A percentile compares a stretch with the other conserved stretches of the same genome.
phyloP scores from a whole-genome alignment of 1,140 invertebrate species.

The Dinothrombium tinctorium region DNA sequence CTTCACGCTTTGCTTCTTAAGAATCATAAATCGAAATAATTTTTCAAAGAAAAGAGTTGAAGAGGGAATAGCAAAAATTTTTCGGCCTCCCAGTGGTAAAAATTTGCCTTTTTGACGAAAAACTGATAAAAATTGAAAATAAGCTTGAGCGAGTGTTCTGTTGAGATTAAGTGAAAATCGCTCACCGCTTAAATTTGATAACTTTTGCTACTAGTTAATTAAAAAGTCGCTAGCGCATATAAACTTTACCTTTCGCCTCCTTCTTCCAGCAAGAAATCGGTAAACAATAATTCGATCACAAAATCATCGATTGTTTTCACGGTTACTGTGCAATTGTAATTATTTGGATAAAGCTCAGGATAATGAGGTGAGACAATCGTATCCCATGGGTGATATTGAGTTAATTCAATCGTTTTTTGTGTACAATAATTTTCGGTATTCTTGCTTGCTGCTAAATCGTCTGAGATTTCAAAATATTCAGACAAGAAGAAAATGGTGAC shows the following conservation, averaged over 20 bases:
- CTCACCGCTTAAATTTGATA: too few relatives aligned
- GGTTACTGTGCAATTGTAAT: slow-evolving; percentile 33
- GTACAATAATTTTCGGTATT: neutral
- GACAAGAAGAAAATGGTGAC: neutral
- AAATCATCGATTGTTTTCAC: slow-evolving; percentile 32
- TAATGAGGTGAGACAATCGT: slow-evolving; percentile 38
- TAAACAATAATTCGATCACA: slow-evolving; percentile 35
- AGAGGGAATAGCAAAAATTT: too few relatives aligned
- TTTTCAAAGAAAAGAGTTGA: too few relatives aligned
- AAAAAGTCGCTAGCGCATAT: too few relatives aligned
- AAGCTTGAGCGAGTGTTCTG: neutral
- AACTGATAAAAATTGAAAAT: slow-evolving; percentile 22
- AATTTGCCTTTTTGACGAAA: neutral
- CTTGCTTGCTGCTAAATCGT: too few relatives aligned
- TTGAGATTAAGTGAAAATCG: too few relatives aligned
- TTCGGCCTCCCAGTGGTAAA: too few relatives aligned
- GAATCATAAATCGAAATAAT: too few relatives aligned
- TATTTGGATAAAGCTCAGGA: slow-evolving; percentile 40
- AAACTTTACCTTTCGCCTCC: slow-evolving; percentile 34
- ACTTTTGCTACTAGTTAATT: too few relatives aligned
- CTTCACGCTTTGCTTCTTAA: too few relatives aligned
- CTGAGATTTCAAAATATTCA: too few relatives aligned
- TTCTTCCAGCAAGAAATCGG: slow-evolving; percentile 39
- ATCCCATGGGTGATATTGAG: neutral
- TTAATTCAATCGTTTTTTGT: neutral